Conservation (phyloP, 2,113 vertebrate genomes). For the Austrofundulus limnaeus region DNA sequence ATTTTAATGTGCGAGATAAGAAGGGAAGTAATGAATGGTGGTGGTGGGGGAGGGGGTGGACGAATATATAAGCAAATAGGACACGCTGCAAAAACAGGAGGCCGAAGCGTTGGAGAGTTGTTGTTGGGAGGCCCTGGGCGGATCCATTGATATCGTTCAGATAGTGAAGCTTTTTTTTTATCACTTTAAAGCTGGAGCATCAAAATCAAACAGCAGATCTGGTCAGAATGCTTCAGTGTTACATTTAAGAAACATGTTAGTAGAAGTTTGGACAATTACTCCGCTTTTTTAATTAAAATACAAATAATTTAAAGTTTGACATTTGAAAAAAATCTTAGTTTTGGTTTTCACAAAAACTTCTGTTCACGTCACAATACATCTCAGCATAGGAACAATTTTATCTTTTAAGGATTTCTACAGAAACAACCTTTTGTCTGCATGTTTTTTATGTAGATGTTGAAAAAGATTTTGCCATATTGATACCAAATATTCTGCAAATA, state of each 20-base stretch:
- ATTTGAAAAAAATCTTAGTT: background rate
- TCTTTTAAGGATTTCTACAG: too few species aligned
- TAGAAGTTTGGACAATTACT: background rate
- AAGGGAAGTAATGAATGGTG: slow-evolving; percentile 54
- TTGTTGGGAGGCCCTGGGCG: slow-evolving; percentile 54
- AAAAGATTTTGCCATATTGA: too few species aligned
- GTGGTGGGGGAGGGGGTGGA: slow-evolving; percentile 30
- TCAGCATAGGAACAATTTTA: too few species aligned
- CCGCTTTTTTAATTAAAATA: too few species aligned
- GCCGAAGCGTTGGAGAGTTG: slow-evolving; percentile 24
- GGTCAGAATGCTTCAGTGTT: slow-evolving; percentile 4
- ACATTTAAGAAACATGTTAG: slow-evolving; percentile 12
- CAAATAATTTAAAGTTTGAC: too few species aligned
- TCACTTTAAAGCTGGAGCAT: slow-evolving; percentile 37
- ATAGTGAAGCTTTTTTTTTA: slow-evolving; percentile 67
- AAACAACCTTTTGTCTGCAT: too few species aligned
- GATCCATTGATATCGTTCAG: slow-evolving; percentile 61
- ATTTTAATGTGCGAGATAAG: slow-evolving; percentile 73
- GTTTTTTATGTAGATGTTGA: too few species aligned
- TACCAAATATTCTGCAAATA: too few species aligned
- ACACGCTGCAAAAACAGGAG: slow-evolving; percentile 67
- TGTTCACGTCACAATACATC: too few species aligned
- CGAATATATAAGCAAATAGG: slow-evolving; percentile 76
- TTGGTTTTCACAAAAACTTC: too few species aligned
- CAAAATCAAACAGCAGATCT: slow-evolving; percentile 37